These are phyloP conservation scores for Coreius guichenoti DNA, from an alignment of 2,797 vertebrate species.

Conservation along the genomic window DNA sequence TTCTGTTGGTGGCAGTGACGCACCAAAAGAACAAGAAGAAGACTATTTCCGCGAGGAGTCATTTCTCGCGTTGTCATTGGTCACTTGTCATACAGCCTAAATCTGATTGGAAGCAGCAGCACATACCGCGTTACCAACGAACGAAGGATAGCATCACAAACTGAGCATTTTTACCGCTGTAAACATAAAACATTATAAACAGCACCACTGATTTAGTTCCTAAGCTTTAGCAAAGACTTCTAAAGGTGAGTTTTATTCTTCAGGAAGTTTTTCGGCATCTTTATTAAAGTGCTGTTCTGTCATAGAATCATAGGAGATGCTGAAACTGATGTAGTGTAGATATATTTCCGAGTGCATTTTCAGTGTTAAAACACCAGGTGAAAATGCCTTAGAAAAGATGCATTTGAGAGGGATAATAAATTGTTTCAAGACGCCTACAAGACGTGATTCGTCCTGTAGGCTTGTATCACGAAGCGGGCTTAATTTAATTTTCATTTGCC, in stretches of 20 bases:
- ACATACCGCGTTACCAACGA: neutral
- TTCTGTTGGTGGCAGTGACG: slow-evolving; percentile 19
- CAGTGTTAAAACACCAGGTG: neutral
- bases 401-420: neutral
- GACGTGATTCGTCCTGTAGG: neutral
- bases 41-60: neutral
- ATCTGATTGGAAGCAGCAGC: slow-evolving; percentile 20
- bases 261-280: neutral
- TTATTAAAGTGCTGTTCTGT: neutral
- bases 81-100: neutral
- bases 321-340: neutral
- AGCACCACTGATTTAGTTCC: neutral
- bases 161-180: neutral
- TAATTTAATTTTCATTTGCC: neutral
- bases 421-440: neutral
- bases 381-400: neutral
- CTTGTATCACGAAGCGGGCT: neutral
- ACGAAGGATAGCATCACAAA: neutral
- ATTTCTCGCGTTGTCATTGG: slow-evolving; percentile 19
- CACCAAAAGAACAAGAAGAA: neutral
- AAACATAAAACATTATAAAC: neutral
- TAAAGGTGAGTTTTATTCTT: slow-evolving; percentile 15
- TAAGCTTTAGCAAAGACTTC: neutral
- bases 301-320: neutral
- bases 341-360: neutral